A percentile compares a stretch with the other conserved stretches of the same genome.
These are phyloP conservation scores for Andinoacara biseriatus DNA, from an alignment of 2,113 vertebrate genomes.

Conservation along the genomic window DNA sequence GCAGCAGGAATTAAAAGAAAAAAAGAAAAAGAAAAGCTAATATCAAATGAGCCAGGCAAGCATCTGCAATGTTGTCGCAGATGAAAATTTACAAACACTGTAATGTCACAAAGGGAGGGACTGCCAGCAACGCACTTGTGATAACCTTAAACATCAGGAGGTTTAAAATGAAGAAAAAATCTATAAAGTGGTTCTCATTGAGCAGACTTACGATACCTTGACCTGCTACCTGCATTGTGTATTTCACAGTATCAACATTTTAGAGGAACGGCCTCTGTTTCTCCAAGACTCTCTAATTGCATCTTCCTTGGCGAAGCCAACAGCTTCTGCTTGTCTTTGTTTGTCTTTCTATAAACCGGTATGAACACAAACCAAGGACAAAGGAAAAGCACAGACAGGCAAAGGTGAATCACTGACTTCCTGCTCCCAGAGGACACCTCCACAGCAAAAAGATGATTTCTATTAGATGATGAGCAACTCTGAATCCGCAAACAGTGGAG, in stretches of 20 bases:
- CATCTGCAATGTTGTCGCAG: neutral
- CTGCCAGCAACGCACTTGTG: neutral
- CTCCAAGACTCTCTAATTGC: neutral
- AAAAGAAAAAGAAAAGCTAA: neutral
- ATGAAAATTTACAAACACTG: constrained; percentile 4
- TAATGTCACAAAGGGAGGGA: neutral
- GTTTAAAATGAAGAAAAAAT: neutral
- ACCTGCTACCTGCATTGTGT: constrained; percentile 2
- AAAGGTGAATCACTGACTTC: constrained; percentile 71
- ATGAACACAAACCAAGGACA: constrained; percentile 55
- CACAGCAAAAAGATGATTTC: constrained; percentile 71
- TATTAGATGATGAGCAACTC: constrained; percentile 64
- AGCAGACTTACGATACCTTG: neutral
- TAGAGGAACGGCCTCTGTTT: neutral
- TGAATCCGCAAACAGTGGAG: constrained; percentile 70
- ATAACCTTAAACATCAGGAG: constrained; percentile 8
- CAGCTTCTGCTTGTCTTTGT: constrained; percentile 18
- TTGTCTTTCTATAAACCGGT: constrained; percentile 40
- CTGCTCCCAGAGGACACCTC: constrained; percentile 71
- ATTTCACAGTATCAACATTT: neutral
- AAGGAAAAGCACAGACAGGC: constrained; percentile 46
- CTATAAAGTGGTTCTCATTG: neutral
- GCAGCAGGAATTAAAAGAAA: neutral
- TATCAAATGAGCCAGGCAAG: neutral
- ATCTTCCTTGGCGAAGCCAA: neutral